Conservation (phyloP, 2,797 vertebrate genomes). For the Phaenicophaeus curvirostris region DNA sequence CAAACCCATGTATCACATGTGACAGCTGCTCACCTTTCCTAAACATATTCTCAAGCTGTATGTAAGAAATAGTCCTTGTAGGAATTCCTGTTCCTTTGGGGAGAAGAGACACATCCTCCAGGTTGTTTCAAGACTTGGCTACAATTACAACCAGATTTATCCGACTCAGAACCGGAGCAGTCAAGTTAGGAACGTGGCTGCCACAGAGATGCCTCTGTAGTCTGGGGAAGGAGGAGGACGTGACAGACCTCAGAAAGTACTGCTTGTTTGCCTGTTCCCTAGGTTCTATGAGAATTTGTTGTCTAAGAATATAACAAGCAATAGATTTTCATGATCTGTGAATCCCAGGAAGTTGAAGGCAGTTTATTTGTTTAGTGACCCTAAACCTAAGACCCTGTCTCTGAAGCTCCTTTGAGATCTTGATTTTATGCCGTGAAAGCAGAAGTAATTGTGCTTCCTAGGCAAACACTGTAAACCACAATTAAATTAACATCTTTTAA, state of each 20-base stretch:
- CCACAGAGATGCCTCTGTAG: neutral
- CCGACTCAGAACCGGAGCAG: neutral
- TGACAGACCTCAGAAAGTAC: neutral
- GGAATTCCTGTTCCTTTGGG: neutral
- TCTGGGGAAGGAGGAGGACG: neutral
- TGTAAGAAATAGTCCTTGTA: neutral
- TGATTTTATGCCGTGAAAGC: neutral
- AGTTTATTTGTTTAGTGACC: neutral
- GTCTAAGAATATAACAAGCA: neutral
- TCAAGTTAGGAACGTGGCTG: neutral
- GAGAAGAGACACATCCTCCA: accelerated
- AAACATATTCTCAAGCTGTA: neutral
- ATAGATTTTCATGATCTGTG: neutral
- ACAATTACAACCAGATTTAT: neutral
- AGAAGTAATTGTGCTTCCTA: neutral
- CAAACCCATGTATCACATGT: accelerated
- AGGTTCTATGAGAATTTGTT: neutral
- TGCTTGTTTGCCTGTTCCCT: neutral
- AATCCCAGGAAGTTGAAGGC: neutral
- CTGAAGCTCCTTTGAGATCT: neutral
- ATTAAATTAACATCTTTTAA: neutral
- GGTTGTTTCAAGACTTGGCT: neutral
- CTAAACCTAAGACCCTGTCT: neutral
- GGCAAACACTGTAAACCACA: neutral
- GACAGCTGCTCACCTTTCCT: neutral